A percentile compares a stretch with the other conserved stretches of the same genome.
phyloP scores from a whole-genome alignment of 2,797 vertebrate genomes.

The Pantherophis vulpinus region DNA sequence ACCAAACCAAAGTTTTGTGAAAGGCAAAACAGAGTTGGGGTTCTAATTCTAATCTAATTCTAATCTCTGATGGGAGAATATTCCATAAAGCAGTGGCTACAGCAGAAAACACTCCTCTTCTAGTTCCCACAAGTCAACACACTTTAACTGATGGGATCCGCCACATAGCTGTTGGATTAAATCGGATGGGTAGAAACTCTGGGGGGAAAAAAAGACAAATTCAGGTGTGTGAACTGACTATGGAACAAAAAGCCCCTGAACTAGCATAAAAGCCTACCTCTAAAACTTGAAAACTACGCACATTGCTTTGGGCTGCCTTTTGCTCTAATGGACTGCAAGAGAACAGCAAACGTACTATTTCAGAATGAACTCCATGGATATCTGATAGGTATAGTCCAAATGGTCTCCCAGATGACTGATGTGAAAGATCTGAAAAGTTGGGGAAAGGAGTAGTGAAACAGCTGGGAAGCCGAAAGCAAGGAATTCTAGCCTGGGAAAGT shows the following conservation, averaged over 20 bases:
- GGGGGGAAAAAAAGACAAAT: not conserved
- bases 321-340: not conserved
- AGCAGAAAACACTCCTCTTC: not conserved
- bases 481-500: conserved; percentile 20
- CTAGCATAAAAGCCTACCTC: not conserved
- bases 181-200: not conserved
- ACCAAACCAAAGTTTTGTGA: not conserved
- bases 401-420: conserved; percentile 35
- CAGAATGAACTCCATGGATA: not conserved
- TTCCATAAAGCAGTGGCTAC: not conserved
- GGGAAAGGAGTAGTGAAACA: conserved; percentile 24
- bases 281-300: not conserved
- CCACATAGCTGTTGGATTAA: not conserved
- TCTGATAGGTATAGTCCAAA: conserved; percentile 25
- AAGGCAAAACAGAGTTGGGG: not conserved
- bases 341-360: not conserved
- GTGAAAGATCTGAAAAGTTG: conserved; percentile 37
- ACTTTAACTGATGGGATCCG: not conserved
- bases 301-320: not conserved
- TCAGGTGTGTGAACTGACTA: not conserved
- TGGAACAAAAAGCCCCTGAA: not conserved
- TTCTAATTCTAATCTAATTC: not conserved
- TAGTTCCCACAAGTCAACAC: not conserved
- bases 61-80: not conserved
- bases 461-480: conserved; percentile 33